Evolutionary conservation across 2,113 vertebrate genomes (phyloP).

Genomic region (Psilopsiagon aymara): DNA sequence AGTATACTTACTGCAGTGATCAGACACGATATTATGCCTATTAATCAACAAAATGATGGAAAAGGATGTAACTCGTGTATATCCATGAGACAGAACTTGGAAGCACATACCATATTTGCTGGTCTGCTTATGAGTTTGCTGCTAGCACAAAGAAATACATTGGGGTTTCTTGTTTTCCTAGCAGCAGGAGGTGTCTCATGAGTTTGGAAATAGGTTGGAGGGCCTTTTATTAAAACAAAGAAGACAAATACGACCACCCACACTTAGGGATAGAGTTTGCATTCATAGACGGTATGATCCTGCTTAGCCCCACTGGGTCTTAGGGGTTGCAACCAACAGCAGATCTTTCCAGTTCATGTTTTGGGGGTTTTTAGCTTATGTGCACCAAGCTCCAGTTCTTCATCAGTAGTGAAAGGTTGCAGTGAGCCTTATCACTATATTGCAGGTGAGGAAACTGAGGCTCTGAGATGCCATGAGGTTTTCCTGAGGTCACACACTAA

Average conservation of each 20-base stretch:
- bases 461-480: not conserved
- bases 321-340: not conserved
- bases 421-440: not conserved
- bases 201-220: constrained; percentile 2
- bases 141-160: not conserved
- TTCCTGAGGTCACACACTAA: constrained; percentile 18
- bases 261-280: not conserved
- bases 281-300: not conserved
- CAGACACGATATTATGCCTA: constrained; percentile 67
- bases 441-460: constrained; percentile 41
- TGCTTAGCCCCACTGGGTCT: not conserved
- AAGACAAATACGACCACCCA: not conserved
- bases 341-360: not conserved
- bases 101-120: constrained; percentile 22
- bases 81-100: constrained; percentile 32
- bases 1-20: constrained; percentile 70
- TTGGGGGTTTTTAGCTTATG: not conserved
- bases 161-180: not conserved
- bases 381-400: not conserved
- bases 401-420: not conserved
- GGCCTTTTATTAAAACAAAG: not conserved
- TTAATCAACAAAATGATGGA: constrained; percentile 71
- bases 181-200: not conserved
- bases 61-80: constrained; percentile 22
- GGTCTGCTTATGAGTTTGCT: not conserved